phyloP scores from a whole-genome alignment of 2,888 invertebrate species.

The Sphaerophoria taeniata region DNA sequence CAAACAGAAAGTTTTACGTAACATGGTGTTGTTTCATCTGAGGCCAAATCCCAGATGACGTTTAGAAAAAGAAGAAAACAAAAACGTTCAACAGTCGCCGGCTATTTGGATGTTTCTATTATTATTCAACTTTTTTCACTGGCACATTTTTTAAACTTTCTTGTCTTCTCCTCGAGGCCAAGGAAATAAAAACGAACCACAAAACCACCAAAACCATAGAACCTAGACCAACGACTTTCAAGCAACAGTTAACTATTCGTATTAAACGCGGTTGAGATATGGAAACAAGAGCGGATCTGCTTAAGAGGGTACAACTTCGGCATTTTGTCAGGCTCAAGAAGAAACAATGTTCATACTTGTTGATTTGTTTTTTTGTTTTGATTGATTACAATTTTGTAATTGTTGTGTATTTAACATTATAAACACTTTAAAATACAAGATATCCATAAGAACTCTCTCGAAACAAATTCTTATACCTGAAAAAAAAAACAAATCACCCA shows the following conservation, averaged over 20 bases:
- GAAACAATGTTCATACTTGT: no score
- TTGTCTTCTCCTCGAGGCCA: not conserved
- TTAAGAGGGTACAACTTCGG: not conserved
- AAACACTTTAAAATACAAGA: no score
- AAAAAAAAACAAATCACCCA: not conserved
- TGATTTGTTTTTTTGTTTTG: no score
- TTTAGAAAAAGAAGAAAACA: no score
- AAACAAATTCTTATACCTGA: not conserved
- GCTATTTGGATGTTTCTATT: no score
- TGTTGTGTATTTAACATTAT: no score
- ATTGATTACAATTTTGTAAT: no score
- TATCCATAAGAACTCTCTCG: no score
- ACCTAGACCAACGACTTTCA: conserved; percentile 1
- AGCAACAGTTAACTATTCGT: conserved; percentile 17
- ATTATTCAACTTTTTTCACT: not conserved
- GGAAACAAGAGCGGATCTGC: not conserved
- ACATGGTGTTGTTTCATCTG: no score
- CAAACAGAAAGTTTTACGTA: no score
- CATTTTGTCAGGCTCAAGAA: not conserved
- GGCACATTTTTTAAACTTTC: not conserved
- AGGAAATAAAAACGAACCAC: conserved; percentile 16
- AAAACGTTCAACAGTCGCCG: no score
- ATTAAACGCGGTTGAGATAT: conserved; percentile 6
- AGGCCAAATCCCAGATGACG: no score
- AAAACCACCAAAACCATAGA: not conserved